Base-by-base conservation (phyloP, 2,888 invertebrate genomes). In the Hirudinaria manillensis region DNA sequence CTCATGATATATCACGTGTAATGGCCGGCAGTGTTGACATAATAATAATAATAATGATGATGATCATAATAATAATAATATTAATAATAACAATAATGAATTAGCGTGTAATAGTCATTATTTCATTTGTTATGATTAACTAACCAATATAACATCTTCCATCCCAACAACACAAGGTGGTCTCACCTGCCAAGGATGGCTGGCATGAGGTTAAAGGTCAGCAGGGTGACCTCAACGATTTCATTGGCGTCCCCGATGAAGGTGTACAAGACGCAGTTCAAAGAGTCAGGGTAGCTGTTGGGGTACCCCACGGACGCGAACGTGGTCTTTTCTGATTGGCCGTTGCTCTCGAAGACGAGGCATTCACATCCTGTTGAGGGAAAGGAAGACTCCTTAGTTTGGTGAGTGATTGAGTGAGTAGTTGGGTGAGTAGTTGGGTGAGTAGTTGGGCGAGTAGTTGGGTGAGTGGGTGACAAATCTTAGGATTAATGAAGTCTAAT, bases 291-390 rank as follows among this genome's bases (percentile, higher is more conserved):
- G 70, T 75, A 75, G 51, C 38, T 67, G 13, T 7, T 32, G 7
- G 75, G 75, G 36, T 32, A 67, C 10, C 53, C 36, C n/a, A 53
- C 13, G 0, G 75, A 70, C 21, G 10, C 13, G 55, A 75, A 70
- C n/a, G 6, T 68, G 34, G 38, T 6, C 34, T 68, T 32, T 7
- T 27, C 29, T 32, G 45, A 29, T 27, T 67, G 53, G 24, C 66
- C 75, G 55, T 70, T 75, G 70, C 75, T 75, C 55, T 75, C 75
- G 70, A 67, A 75, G 2, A 75, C 75, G 6, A 67, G 29, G 19
- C 75, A 75, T 55, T 70, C 38, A 53, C 75, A 75, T 19, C 34
- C 75, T 75, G 29, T 16, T 7, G 3, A 61, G 29, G 3, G 13
- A 19, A 61, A 61, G 3, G 56, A 56, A 56, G 29, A n/a, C 10